Evolutionary conservation across 37 sponge, comb jelly and placozoan species (phyloP), one percentile per base, ranked within the genome.

Genomic region (Halichondria panicea): DNA sequence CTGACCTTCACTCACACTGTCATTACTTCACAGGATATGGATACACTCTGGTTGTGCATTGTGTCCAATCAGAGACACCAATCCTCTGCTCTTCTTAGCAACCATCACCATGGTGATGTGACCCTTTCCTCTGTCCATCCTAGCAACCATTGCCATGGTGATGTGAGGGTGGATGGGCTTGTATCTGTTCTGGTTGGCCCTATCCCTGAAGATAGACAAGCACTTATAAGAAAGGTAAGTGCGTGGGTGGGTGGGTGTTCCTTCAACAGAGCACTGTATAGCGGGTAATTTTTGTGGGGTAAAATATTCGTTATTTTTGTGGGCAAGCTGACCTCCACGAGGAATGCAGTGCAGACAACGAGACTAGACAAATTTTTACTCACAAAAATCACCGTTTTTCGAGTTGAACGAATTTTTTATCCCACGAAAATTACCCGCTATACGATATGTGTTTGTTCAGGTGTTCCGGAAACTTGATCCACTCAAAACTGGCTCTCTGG

Each of bases 381-480:
- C 42, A 76, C 63, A 42, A 1, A 19, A 34, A 21, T 66, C 13
- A 13, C 18, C 34, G 9, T n/a, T 35, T 9, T 78, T 63, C 4
- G 39, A 54, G 18, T 48, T 66, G 34, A 8, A 33, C 9, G 21
- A 8, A 25, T 59, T 22, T 59, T 25, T 8, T 22, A 12, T 22
- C 22, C 28, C 61, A 18, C 61, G 25, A n/a, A 59, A 8, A 24
- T 12, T 24, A 18, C 61, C 8, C 22, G 22, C 61, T n/a, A 12
- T 22, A 8, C 38, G 12, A 55, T 12, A 55, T 30, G 21, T 55
- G 2, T 8, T 40, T 36, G 9, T n/a, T n/a, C 55, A 89, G 89
- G 58, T 89, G 19, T 89, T 83, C 48, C 67, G 52, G 69, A 72
- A 74, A 35, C 46, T 89, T 42, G 89, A 89, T 50, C n/a, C 45